These are phyloP conservation scores for Diachasmimorpha longicaudata DNA, from an alignment of 1,140 invertebrate genomes.

Conservation along the genomic window DNA sequence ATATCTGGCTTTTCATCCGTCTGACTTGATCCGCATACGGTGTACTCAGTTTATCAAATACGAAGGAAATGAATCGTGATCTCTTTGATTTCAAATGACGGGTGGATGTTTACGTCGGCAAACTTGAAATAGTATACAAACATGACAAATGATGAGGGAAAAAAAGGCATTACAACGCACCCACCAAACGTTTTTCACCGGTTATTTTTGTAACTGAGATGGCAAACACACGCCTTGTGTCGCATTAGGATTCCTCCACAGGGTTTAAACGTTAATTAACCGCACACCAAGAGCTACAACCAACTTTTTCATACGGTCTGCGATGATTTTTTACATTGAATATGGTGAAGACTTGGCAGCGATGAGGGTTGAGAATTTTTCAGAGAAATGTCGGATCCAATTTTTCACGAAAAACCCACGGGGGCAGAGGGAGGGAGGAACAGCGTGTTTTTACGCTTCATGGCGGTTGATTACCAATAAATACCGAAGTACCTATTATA, in stretches of 20 bases:
- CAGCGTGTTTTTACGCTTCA: background rate
- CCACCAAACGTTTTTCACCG: background rate
- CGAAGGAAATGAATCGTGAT: background rate
- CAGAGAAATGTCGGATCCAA: background rate
- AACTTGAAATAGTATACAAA: background rate
- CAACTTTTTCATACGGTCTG: background rate
- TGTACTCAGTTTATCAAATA: background rate
- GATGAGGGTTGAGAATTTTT: background rate
- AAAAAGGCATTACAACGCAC: background rate
- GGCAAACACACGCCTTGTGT: slow-evolving; percentile 18
- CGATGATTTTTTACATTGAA: background rate
- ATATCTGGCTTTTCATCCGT: background rate
- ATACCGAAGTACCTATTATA: background rate
- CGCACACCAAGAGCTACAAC: background rate
- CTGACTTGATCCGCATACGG: background rate
- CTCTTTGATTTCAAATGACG: background rate
- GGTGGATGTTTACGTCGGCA: background rate
- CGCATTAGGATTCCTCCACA: slow-evolving; percentile 9
- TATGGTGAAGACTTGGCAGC: background rate
- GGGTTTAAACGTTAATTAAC: slow-evolving; percentile 25
- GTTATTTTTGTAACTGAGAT: slow-evolving; percentile 22
- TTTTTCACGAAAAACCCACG: background rate
- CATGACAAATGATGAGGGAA: background rate
- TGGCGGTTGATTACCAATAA: background rate
- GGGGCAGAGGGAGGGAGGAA: too few relatives aligned